Conservation (phyloP, 2,113 vertebrate species). For the Myrmecophaga tridactyla region DNA sequence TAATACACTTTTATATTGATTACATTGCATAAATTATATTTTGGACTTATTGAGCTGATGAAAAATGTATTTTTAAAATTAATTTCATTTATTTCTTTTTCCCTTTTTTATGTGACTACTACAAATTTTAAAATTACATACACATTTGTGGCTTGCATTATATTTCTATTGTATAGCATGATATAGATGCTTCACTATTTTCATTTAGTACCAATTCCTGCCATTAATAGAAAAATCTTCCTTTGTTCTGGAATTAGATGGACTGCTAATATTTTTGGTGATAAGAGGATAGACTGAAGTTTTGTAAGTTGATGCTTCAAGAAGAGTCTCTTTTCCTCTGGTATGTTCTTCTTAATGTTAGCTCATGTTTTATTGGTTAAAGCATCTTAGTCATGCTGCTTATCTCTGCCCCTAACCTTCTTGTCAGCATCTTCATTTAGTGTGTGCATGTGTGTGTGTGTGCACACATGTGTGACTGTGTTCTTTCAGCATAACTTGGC, state of each 20-base stretch:
- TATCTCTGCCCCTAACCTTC: not conserved
- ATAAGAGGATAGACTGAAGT: not conserved
- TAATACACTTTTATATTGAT: not conserved
- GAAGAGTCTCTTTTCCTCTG: not conserved
- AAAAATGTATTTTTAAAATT: not conserved
- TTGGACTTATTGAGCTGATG: conserved; percentile 2
- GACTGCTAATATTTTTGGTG: not conserved
- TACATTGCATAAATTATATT: not conserved
- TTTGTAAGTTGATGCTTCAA: not conserved
- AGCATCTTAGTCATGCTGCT: not conserved
- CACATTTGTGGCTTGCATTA: not conserved
- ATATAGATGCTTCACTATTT: not conserved
- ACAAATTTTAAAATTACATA: not conserved
- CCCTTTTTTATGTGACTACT: not conserved
- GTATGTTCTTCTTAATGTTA: not conserved
- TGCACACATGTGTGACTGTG: no score
- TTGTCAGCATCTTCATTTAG: not conserved
- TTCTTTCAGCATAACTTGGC: conserved; percentile 7
- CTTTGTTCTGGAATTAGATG: not conserved
- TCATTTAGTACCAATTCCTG: not conserved
- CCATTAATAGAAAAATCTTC: conserved; percentile 1
- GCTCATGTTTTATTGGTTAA: not conserved
- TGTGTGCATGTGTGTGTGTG: not conserved
- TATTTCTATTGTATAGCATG: not conserved
- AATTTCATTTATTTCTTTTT: not conserved